A percentile compares a stretch with the other conserved stretches of the same genome.
Conservation (phyloP, 1,140 invertebrate genomes). For the Drosophila parabipectinata region DNA sequence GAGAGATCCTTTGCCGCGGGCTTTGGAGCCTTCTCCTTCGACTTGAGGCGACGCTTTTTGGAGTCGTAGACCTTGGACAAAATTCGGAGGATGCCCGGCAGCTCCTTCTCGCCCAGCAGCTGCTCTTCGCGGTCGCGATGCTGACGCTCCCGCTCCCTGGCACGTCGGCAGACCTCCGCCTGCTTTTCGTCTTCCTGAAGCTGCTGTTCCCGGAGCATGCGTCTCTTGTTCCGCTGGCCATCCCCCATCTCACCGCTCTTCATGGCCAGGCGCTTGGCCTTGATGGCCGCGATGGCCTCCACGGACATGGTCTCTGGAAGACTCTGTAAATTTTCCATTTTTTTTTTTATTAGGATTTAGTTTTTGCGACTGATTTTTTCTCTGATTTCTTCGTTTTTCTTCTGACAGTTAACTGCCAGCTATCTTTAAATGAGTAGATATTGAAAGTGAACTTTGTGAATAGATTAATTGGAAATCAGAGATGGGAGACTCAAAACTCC, state of each 20-base stretch:
- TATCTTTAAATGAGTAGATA: neutral
- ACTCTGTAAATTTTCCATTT: slow-evolving; percentile 9
- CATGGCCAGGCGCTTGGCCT: slow-evolving; percentile 97
- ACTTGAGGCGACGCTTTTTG: neutral
- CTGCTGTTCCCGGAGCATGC: neutral
- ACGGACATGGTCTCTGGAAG: slow-evolving; percentile 97
- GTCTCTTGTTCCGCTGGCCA: neutral
- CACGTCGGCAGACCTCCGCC: neutral
- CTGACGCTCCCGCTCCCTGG: slow-evolving; percentile 36
- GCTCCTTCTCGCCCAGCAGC: slow-evolving; percentile 34
- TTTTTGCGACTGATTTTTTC: neutral
- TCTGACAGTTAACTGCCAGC: neutral
- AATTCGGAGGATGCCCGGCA: slow-evolving; percentile 9
- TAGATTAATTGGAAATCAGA: neutral
- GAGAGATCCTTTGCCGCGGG: slow-evolving; percentile 76
- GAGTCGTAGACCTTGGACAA: slow-evolving; percentile 17
- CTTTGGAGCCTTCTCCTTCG: neutral
- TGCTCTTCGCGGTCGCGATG: slow-evolving; percentile 7
- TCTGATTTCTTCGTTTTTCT: neutral
- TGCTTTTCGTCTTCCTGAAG: slow-evolving; percentile 3
- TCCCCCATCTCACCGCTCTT: slow-evolving; percentile 95
- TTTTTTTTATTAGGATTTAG: neutral
- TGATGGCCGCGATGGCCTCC: slow-evolving; percentile 98
- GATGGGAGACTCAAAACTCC: neutral
- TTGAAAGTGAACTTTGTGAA: neutral